A percentile compares a stretch with the other conserved stretches of the same genome.
These are phyloP conservation scores for Leucophenga maculata DNA, from an alignment of 2,888 invertebrate species.

Conservation along the genomic window DNA sequence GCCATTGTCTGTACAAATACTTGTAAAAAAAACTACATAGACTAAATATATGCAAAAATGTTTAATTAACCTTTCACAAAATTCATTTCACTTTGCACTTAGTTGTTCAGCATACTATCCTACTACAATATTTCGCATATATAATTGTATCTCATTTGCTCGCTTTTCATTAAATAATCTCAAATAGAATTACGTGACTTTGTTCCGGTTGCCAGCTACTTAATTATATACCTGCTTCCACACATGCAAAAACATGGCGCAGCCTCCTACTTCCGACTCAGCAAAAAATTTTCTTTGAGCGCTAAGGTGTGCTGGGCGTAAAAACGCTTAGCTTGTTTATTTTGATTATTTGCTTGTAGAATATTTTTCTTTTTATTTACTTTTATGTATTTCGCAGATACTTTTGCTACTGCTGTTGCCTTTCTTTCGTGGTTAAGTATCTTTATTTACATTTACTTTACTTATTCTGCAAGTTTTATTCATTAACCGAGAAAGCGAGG, in stretches of 20 bases:
- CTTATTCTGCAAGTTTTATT: conserved; percentile 42
- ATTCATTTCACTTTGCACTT: background rate
- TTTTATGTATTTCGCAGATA: background rate
- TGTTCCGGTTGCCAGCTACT: conserved; percentile 50
- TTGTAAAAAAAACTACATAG: conserved; percentile 32
- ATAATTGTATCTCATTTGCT: conserved; percentile 18
- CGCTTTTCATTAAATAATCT: conserved; percentile 54
- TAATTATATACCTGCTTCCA: conserved; percentile 22
- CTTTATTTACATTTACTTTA: conserved; percentile 50
- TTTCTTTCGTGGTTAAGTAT: conserved; percentile 54
- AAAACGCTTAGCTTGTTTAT: conserved; percentile 11
- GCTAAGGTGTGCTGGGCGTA: background rate
- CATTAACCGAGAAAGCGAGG: background rate
- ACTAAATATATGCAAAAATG: conserved; percentile 13
- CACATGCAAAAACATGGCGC: conserved; percentile 29
- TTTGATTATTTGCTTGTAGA: conserved; percentile 4
- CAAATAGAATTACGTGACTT: conserved; percentile 60
- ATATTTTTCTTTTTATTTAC: background rate
- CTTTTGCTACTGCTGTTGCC: background rate
- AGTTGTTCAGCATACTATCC: background rate
- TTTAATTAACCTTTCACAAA: conserved; percentile 8
- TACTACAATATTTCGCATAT: background rate
- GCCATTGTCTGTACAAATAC: too few species aligned
- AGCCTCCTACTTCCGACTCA: too few species aligned
- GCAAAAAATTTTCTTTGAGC: background rate